These are phyloP conservation scores for Gallinago media DNA, from an alignment of 2,113 vertebrate species.

Conservation along the genomic window DNA sequence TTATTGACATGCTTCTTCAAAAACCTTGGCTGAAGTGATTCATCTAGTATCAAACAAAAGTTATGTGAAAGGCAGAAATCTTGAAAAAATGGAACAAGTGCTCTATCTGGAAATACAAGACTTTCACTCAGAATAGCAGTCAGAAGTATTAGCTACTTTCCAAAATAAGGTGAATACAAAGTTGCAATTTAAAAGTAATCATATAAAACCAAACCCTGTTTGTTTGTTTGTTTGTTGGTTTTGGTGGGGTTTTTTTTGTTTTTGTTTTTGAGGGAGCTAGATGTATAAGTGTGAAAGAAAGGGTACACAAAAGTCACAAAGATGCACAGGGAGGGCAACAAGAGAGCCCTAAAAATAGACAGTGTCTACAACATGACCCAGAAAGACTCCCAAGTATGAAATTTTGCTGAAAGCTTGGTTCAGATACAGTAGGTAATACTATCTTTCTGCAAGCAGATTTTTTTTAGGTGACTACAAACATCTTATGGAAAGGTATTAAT, in stretches of 20 bases:
- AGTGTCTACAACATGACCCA: not conserved
- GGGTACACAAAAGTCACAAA: not conserved
- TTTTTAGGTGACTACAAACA: not conserved
- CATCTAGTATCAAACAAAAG: not conserved
- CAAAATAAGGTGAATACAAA: not conserved
- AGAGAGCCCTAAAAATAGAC: not conserved
- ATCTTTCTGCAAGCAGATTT: not conserved
- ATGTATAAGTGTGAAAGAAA: not conserved
- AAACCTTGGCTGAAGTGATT: not conserved
- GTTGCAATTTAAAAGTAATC: not conserved
- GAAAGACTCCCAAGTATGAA: not conserved
- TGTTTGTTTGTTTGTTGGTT: too few relatives aligned
- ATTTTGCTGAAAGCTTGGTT: not conserved
- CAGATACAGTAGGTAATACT: not conserved
- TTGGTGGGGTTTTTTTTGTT: not conserved
- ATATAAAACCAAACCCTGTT: not conserved
- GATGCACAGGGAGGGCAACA: not conserved
- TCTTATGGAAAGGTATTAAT: not conserved
- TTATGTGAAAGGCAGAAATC: not conserved
- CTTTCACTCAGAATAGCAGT: not conserved
- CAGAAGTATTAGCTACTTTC: not conserved
- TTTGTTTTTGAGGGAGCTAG: not conserved
- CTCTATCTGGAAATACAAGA: not conserved
- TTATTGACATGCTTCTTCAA: not conserved
- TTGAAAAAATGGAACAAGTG: not conserved